Evolutionary conservation across 2,797 vertebrate species (phyloP), one percentile per base, ranked within the genome.

Genomic region (Spea hammondii): DNA sequence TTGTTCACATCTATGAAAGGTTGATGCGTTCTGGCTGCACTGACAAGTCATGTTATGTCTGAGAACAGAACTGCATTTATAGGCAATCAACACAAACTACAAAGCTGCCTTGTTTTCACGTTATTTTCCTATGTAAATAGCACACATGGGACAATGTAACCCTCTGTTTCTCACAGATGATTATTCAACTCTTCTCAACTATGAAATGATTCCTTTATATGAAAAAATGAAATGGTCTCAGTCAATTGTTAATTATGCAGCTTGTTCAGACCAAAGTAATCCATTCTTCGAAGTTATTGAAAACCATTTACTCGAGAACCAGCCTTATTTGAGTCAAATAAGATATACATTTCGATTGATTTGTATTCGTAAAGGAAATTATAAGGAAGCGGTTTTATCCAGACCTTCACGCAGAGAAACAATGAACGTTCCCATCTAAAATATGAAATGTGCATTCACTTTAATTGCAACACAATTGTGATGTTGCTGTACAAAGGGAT

Each of bases 61-160:
- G 68, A 73, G 82, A 87, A 88, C 84, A 86, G 83, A 78, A 76
- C 83, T 79, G 77, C 0, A 0, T 84, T 85, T 86, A 85, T 85
- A 81, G 80, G 73, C 79, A 83, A 85, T 71, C 66, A 70, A 71
- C 12, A 72, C 60, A 71, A 84, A 78, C 78, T 82, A 84, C 76
- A 90, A 84, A 83, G 84, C 69, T 75, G 78, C 81, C 83, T 89
- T 90, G 84, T 89, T 84, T 85, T 78, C 80, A 80, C 87, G 74
- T 85, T 88, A 79, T 87, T 82, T 80, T 86, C 79, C 77, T 62
- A 65, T 82, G 83, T 80, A 83, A 85, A 83, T 83, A 80, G 83
- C 79, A 83, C 83, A 80, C 54, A 48, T 77, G 68, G 77, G 85
- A 88, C 81, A 89, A 81, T 78, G 62, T 72, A 53, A 4, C 45